phyloP scores from a whole-genome alignment of 2,797 vertebrate genomes.

The Lepilemur ruficaudatus region DNA sequence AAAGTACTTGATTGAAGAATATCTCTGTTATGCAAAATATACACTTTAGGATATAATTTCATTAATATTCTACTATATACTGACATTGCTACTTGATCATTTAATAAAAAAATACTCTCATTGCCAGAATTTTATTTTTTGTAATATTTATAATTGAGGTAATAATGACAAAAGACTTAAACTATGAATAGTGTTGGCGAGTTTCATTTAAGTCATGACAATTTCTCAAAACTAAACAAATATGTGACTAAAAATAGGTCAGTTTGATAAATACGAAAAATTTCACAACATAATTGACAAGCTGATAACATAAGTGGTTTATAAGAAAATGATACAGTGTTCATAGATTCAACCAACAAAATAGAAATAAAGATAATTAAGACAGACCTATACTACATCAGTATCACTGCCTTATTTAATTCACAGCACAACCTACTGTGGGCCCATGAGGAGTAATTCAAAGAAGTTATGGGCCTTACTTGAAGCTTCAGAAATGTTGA shows the following conservation, averaged over 20 bases:
- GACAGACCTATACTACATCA: slow-evolving; percentile 79
- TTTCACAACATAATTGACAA: slow-evolving; percentile 80
- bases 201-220: slow-evolving; percentile 72
- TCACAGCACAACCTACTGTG: slow-evolving; percentile 89
- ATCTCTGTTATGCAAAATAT: slow-evolving; percentile 89
- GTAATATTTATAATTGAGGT: slow-evolving; percentile 85
- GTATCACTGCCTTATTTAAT: slow-evolving; percentile 83
- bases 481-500: slow-evolving; percentile 81
- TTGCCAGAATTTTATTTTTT: slow-evolving; percentile 85
- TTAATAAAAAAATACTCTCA: slow-evolving; percentile 84
- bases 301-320: slow-evolving; percentile 59
- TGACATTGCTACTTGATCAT: slow-evolving; percentile 78
- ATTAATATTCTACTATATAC: slow-evolving; percentile 83
- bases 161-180: slow-evolving; percentile 85
- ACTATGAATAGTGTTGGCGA: slow-evolving; percentile 78
- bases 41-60: slow-evolving; percentile 86
- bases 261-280: slow-evolving; percentile 76
- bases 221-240: slow-evolving; percentile 79
- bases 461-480: slow-evolving; percentile 81
- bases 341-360: slow-evolving; percentile 75
- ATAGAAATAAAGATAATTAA: slow-evolving; percentile 76
- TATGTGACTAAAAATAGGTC: slow-evolving; percentile 74
- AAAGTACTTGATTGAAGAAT: slow-evolving; percentile 89
- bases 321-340: slow-evolving; percentile 73
- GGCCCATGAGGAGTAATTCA: slow-evolving; percentile 83